Evolutionary conservation across 1,140 invertebrate genomes (phyloP).

Genomic region (Cydia pomonella): DNA sequence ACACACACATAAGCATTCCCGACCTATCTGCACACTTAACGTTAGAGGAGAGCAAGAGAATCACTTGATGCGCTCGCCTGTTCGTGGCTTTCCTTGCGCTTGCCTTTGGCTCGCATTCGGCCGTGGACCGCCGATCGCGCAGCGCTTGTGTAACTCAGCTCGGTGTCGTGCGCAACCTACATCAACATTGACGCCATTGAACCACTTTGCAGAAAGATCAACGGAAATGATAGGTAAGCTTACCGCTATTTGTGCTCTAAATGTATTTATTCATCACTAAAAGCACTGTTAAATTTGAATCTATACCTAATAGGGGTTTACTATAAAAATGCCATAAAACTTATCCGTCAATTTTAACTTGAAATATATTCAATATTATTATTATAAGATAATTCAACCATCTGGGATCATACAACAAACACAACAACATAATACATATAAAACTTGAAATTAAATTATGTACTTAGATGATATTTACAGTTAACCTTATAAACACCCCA

Average conservation of each 20-base stretch:
- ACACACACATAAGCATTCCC: constrained; percentile 11
- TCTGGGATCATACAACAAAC: too few relatives aligned
- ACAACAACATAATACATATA: too few relatives aligned
- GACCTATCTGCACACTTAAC: constrained; percentile 28
- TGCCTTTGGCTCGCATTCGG: constrained; percentile 46
- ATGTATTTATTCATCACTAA: not conserved
- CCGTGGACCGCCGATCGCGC: constrained; percentile 52
- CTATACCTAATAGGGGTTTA: not conserved
- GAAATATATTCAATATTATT: too few relatives aligned
- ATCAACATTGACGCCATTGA: constrained; percentile 70
- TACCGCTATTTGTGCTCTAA: not conserved
- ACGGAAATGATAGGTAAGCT: constrained; percentile 72
- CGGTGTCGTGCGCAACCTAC: constrained; percentile 62
- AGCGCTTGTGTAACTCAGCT: constrained; percentile 46
- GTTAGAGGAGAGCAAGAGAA: constrained; percentile 34
- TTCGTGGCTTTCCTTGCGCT: constrained; percentile 15
- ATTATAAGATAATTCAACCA: too few relatives aligned
- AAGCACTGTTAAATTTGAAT: not conserved
- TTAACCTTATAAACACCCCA: too few relatives aligned
- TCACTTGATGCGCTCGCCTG: constrained; percentile 34
- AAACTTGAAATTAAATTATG: too few relatives aligned
- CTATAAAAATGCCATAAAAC: too few relatives aligned
- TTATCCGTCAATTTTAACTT: too few relatives aligned
- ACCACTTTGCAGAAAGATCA: constrained; percentile 51
- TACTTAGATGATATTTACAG: too few relatives aligned